Evolutionary conservation across 2,888 invertebrate species (phyloP), one percentile per base, ranked within the genome.

Genomic region (Lepas anatifera): DNA sequence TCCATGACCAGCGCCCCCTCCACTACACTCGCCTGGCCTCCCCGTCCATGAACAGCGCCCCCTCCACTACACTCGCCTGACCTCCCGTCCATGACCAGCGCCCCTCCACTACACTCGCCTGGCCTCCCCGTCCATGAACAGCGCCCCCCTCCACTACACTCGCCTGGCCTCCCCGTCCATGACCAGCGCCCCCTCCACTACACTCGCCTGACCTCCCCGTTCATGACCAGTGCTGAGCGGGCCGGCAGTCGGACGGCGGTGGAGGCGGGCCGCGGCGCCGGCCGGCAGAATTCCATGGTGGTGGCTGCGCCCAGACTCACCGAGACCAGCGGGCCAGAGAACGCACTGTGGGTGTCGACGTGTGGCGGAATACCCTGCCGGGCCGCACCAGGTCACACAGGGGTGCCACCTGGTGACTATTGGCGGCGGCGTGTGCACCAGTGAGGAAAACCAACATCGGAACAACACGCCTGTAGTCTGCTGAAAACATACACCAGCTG

Each of bases 261-360:
- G 52, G 52, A 29, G 29, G 52, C 52, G 52, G 27, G 27, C 27
- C 25, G 25, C 27, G 52, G 52, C 52, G 52, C 27, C 29, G 52
- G 52, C 52, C 86, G 85, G 73, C 86, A 87, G 81, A 95, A 96
- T 75, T 96, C 92, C 95, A 97, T 96, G 0, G 94, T 85, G 69
- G 90, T 86, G 71, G 88, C 84, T 1, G 92, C 87, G 6, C 89
- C 87, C 25, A 96, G 82, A 4, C 95, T 96, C 0, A 98, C 78
- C 0, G 95, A 93, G 37, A 96, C 78, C 73, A 98, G 90, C 3
- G 89, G 89, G 77, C 89, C 89, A 74, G 90, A 89, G 81, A 98
- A 99, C 0, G 94, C 90, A 79, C 94, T 94, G 78, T 96, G 95
- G 0, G 93, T 95, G 78, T 99, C 98, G 29, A 95, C 87, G 80